Base-by-base conservation (phyloP, 2,113 vertebrate species). In the Daboia siamensis region DNA sequence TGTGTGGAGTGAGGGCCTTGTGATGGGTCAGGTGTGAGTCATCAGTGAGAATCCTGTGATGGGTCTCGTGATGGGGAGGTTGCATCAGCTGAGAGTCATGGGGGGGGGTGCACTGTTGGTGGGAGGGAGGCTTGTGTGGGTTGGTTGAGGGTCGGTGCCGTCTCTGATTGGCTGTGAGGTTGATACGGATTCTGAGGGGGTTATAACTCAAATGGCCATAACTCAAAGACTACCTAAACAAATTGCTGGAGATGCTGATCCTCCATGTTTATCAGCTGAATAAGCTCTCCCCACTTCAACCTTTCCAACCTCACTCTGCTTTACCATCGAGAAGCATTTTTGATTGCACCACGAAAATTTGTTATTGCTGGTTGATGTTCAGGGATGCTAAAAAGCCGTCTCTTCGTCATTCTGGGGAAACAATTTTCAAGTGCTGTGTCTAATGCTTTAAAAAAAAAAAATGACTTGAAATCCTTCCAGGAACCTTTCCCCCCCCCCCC, bases 401-500 rank as follows among this genome's bases (percentile, higher is more conserved):
- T 95, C 54, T 97, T 97, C 97, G 92, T 96, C 97, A 97, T 97
- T 97, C 95, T 92, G 84, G 87, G 94, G 57, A 54, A 97, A 97
- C 96, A 93, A 94, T 96, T 97, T 97, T 96, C 95, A 95, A 97
- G 95, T 56, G 57, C 86, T 93, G 93, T 94, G 97, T 97, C 96
- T 95, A 97, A 97, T 95, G 93, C 96, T 97, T 96, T 97, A 96
- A 12, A 96, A 97, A 96, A 97, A 96, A 97, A 96, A 96, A 97
- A 96, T 97, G 96, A 96, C 94, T 97, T 96, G 94, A 97, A 97
- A 95, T 96, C 94, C 96, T 95, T 84, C 94, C 93, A 92, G 94
- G 95, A 97, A 96, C 87, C 91, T 61, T 64, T 29, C 1, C 12
- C 12, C 97, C 97, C 95, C 95, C 95, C 1, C 12, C 12, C 97